Percentiles rank a stretch among this genome's conserved stretches.
phyloP scores from a whole-genome alignment of 30 jellyfish, hydroid and myxozoan genomes.

The Nemopilema nomurai region DNA sequence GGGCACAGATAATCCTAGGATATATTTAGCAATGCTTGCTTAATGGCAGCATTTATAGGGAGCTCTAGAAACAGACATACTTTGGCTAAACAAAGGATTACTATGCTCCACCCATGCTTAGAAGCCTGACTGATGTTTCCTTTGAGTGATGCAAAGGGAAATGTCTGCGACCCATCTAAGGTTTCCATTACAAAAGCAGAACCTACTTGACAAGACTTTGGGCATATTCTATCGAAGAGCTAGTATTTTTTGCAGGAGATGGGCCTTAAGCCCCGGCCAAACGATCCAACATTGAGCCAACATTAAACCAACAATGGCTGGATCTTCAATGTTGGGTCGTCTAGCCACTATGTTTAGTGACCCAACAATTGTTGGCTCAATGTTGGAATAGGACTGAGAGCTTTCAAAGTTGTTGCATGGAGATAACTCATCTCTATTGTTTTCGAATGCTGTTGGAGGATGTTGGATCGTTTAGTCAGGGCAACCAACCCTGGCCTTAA shows the following conservation, averaged over 20 bases:
- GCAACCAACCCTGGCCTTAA: conserved; percentile 8
- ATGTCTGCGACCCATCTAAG: too few relatives aligned
- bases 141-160: too few relatives aligned
- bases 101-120: not conserved
- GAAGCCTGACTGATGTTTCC: too few relatives aligned
- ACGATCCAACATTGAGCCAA: too few relatives aligned
- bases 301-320: not conserved
- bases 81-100: not conserved
- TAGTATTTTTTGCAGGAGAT: not conserved
- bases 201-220: not conserved
- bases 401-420: too few relatives aligned
- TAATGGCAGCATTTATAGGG: not conserved
- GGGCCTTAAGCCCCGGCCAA: not conserved
- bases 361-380: conserved; percentile 20
- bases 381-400: too few relatives aligned
- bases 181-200: too few relatives aligned
- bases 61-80: not conserved
- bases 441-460: too few relatives aligned
- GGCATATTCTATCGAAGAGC: too few relatives aligned
- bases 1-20: too few relatives aligned
- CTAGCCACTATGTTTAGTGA: not conserved
- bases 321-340: conserved; percentile 12
- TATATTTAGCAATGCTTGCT: too few relatives aligned
- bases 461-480: conserved; percentile 19
- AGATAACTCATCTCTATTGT: too few relatives aligned